A percentile compares a stretch with the other conserved stretches of the same genome.
Evolutionary conservation across 2,888 invertebrate genomes (phyloP).

Genomic region (Hipparchia sbordonii): DNA sequence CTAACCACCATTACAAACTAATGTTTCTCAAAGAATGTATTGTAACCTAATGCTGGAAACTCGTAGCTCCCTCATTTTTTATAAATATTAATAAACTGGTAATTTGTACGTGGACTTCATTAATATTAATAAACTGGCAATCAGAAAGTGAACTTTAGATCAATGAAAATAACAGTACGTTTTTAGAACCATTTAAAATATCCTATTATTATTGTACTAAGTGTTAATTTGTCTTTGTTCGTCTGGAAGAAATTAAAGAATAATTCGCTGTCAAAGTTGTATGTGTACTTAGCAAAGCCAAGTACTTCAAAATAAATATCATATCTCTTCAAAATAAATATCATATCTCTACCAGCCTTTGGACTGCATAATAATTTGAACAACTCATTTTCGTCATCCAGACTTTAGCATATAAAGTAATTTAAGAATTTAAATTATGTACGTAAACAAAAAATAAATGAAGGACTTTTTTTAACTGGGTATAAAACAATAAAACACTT

Average conservation of each 20-base stretch:
- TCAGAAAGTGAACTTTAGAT: too few species aligned
- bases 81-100: too few species aligned
- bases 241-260: too few species aligned
- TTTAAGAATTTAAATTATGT: neutral
- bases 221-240: too few species aligned
- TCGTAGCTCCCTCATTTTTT: too few species aligned
- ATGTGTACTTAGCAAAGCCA: neutral
- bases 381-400: neutral
- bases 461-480: too few species aligned
- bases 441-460: too few species aligned
- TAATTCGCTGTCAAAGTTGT: neutral
- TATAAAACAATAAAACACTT: neutral
- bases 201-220: too few species aligned
- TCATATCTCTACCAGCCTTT: neutral
- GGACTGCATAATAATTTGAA: neutral
- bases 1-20: constrained; percentile 15
- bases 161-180: too few species aligned
- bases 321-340: neutral
- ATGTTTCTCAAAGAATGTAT: constrained; percentile 1
- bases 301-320: neutral
- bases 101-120: too few species aligned
- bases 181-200: too few species aligned
- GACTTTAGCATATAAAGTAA: neutral
- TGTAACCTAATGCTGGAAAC: neutral
- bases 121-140: too few species aligned